Evolutionary conservation across 2,113 vertebrate genomes (phyloP).

Genomic region (Felis chaus): DNA sequence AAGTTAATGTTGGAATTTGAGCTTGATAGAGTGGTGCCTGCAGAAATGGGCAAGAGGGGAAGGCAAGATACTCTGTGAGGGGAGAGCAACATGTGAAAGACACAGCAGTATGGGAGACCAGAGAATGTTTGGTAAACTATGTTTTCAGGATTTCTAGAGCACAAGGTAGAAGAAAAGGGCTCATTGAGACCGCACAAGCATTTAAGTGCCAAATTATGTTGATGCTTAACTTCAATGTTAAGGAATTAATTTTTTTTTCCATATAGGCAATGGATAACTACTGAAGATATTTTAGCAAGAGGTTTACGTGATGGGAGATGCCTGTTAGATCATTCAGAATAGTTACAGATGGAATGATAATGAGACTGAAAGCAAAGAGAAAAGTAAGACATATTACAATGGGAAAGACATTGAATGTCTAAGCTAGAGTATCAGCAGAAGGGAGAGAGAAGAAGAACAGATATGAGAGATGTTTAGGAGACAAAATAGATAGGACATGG

Average conservation of each 20-base stretch:
- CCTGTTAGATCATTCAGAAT: neutral
- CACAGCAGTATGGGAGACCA: neutral
- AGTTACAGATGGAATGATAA: neutral
- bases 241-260: neutral
- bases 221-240: neutral
- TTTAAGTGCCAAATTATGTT: neutral
- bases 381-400: neutral
- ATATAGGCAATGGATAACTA: neutral
- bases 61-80: neutral
- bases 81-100: neutral
- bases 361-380: neutral
- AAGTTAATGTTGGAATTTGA: neutral
- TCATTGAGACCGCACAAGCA: neutral
- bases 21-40: neutral
- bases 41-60: neutral
- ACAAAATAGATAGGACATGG: neutral
- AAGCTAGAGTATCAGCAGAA: neutral
- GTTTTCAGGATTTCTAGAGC: conserved; percentile 27
- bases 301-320: neutral
- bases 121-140: neutral
- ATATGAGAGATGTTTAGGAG: neutral
- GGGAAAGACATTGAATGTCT: neutral
- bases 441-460: neutral
- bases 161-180: neutral
- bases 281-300: neutral